These are phyloP conservation scores for Mobula hypostoma DNA, from an alignment of 2,113 vertebrate genomes.

Conservation along the genomic window DNA sequence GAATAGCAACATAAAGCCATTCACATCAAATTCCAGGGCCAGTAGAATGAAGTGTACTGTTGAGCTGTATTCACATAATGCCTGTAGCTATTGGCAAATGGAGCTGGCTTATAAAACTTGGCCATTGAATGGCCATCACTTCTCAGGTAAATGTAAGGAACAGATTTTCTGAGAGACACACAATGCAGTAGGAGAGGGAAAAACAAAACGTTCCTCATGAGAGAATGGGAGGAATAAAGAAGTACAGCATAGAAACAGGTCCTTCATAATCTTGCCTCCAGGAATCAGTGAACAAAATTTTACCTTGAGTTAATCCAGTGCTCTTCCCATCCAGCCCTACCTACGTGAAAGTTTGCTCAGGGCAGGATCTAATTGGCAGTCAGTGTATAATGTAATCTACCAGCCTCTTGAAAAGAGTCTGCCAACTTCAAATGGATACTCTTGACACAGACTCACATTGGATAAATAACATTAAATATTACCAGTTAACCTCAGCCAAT, in stretches of 20 bases:
- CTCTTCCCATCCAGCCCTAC: not conserved
- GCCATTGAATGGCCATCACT: not conserved
- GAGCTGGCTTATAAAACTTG: not conserved
- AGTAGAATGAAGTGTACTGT: too few species aligned
- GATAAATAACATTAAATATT: not conserved
- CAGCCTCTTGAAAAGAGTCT: not conserved
- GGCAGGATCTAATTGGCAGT: not conserved
- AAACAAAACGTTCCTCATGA: not conserved
- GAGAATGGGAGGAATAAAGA: not conserved
- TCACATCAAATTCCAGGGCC: not conserved
- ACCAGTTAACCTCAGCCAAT: too few species aligned
- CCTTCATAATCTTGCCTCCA: not conserved
- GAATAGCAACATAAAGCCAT: not conserved
- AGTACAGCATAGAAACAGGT: too few species aligned
- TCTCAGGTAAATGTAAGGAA: not conserved
- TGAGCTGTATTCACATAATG: too few species aligned
- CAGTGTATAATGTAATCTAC: too few species aligned
- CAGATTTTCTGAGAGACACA: not conserved
- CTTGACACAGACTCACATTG: not conserved
- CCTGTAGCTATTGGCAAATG: not conserved
- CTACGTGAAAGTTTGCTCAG: not conserved
- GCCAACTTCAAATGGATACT: not conserved
- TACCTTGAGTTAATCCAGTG: not conserved
- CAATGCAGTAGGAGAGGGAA: not conserved
- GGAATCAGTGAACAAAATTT: not conserved